Conservation (phyloP, 2,888 invertebrate species). For the Blera fallax region DNA sequence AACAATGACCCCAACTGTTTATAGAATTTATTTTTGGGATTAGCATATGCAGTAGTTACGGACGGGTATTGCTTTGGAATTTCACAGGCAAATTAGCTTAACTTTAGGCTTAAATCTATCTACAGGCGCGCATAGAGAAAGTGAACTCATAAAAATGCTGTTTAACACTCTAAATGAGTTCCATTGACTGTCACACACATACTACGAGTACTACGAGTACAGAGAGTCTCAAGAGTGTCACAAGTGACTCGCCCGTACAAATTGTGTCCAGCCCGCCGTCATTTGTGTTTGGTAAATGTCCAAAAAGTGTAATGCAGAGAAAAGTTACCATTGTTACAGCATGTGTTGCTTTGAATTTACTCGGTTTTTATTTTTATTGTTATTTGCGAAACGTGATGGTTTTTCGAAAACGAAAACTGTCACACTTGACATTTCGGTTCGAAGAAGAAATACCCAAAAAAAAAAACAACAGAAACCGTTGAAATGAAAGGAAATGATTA, state of each 20-base stretch:
- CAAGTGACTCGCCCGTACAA: constrained; percentile 29
- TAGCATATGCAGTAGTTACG: not conserved
- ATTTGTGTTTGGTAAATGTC: constrained; percentile 59
- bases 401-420: constrained; percentile 47
- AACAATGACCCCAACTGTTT: constrained; percentile 1
- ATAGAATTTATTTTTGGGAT: not conserved
- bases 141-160: not conserved
- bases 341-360: constrained; percentile 45
- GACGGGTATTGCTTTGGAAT: not conserved
- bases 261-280: constrained; percentile 30
- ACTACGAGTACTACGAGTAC: too few relatives aligned
- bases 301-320: constrained; percentile 29
- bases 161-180: constrained; percentile 46
- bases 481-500: constrained; percentile 3
- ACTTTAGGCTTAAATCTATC: not conserved
- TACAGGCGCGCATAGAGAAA: not conserved
- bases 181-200: constrained; percentile 56
- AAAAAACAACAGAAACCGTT: too few relatives aligned
- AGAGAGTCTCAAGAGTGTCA: constrained; percentile 23
- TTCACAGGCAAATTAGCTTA: not conserved
- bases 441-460: not conserved
- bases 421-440: constrained; percentile 29
- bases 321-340: constrained; percentile 59
- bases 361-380: constrained; percentile 18
- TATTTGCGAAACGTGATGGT: constrained; percentile 56